Conservation (phyloP, 1,140 invertebrate species). For the Portunus trituberculatus region DNA sequence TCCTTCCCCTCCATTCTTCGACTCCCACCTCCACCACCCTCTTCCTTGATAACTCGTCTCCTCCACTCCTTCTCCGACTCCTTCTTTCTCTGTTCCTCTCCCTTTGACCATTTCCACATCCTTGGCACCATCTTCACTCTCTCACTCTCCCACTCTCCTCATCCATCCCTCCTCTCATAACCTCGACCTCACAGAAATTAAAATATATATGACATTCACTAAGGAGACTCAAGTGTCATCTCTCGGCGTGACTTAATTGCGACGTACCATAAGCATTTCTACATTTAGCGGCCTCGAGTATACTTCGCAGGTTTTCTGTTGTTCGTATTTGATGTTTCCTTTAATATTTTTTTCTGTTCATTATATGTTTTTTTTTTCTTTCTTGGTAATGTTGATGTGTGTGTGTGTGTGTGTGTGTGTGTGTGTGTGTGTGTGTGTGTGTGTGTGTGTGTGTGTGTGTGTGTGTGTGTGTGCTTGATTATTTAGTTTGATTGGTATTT, state of each 20-base stretch:
- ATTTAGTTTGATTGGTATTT: too few relatives aligned
- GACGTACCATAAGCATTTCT: background rate
- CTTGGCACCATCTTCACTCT: background rate
- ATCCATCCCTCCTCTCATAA: background rate
- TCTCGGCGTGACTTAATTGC: background rate
- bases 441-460: too few relatives aligned
- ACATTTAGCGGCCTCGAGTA: background rate
- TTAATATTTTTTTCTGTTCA: too few relatives aligned
- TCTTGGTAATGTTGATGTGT: too few relatives aligned
- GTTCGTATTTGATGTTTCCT: too few relatives aligned
- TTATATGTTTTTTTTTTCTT: too few relatives aligned
- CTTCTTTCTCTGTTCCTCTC: background rate
- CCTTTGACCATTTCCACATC: background rate
- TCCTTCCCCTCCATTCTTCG: background rate
- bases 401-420: too few relatives aligned
- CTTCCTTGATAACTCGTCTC: background rate
- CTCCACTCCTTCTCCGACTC: background rate
- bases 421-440: too few relatives aligned
- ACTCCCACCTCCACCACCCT: background rate
- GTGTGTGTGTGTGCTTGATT: too few relatives aligned
- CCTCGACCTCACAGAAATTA: background rate
- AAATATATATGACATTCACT: background rate
- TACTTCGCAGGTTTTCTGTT: too few relatives aligned
- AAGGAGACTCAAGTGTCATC: background rate
- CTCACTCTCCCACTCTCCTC: background rate